These are phyloP conservation scores for Amphiprion percula DNA, from an alignment of 2,113 vertebrate genomes.

Conservation along the genomic window DNA sequence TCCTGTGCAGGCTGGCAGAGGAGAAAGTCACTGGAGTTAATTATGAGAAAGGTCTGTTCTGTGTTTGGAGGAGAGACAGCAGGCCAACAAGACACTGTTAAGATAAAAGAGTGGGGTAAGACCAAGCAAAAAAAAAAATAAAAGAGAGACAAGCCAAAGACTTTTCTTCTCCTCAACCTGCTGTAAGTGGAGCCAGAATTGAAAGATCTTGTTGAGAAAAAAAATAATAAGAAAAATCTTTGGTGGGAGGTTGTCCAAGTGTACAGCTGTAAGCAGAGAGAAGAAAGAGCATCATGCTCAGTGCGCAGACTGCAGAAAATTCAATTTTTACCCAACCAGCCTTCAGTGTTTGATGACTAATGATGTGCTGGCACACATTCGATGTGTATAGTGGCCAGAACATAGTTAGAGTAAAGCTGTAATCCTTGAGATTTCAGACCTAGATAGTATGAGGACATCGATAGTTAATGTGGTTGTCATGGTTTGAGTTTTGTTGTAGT, in stretches of 20 bases:
- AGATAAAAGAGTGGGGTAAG: conserved; percentile 36
- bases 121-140: neutral
- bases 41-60: conserved; percentile 57
- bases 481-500: no score
- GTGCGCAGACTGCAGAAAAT: neutral
- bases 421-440: neutral
- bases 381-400: no score
- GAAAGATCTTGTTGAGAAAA: conserved; percentile 18
- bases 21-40: conserved; percentile 67
- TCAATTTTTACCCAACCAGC: neutral
- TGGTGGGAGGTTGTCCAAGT: neutral
- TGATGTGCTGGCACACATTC: neutral
- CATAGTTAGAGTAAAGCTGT: neutral
- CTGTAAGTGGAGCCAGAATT: conserved; percentile 9
- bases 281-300: neutral
- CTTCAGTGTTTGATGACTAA: neutral
- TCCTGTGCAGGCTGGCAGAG: conserved; percentile 19
- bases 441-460: neutral
- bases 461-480: no score
- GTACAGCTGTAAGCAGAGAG: neutral
- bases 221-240: neutral
- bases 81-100: conserved; percentile 43
- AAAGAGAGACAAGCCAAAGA: conserved; percentile 7
- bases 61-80: conserved; percentile 38
- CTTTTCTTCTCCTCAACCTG: conserved; percentile 23